Evolutionary conservation across 2,888 invertebrate species (phyloP), one percentile per base, ranked within the genome.

Genomic region (Punctoribates punctum): DNA sequence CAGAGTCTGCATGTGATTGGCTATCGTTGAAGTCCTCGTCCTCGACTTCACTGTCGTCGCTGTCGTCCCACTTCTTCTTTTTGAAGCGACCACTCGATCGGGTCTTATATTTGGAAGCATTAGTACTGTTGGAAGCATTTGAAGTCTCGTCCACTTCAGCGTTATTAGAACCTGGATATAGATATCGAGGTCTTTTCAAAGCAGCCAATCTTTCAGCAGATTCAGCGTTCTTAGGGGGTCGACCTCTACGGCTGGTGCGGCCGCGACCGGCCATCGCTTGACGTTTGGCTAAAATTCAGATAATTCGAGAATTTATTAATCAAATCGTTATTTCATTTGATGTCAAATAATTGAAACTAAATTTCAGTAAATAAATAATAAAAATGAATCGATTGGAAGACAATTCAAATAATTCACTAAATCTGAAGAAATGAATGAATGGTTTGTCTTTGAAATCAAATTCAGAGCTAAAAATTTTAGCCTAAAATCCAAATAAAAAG

Each of bases 21-120:
- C 78, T 77, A 13, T 46, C 78, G 54, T 80, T 79, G 20, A 78
- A 70, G 62, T 77, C 77, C 65, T 78, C 78, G 17, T 62, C 78
- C 51, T 76, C 77, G n/a, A 54, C 75, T 42, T 79, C 78, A 46
- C 78, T 78, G 11, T 78, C 77, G 11, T 79, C 79, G 46, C 79
- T 70, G 70, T 70, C 70, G 23, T 70, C 70, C 46, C 46, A 38
- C 46, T 46, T 46, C 46, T 46, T 70, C 46, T 70, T 70, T n/a
- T 70, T 70, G 38, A 13, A 1, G 4, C 70, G 70, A 70, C 70
- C 70, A 20, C 42, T 46, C 23, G 70, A 70, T 46, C 70, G 42
- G 38, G 70, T 70, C 25, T 23, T 70, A 15, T 70, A 70, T 70
- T 46, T 70, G 20, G 70, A 70, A 20, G 70, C 70, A 13, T 70